Conservation (phyloP, 2,888 invertebrate genomes). For the Megastigmus dorsalis region DNA sequence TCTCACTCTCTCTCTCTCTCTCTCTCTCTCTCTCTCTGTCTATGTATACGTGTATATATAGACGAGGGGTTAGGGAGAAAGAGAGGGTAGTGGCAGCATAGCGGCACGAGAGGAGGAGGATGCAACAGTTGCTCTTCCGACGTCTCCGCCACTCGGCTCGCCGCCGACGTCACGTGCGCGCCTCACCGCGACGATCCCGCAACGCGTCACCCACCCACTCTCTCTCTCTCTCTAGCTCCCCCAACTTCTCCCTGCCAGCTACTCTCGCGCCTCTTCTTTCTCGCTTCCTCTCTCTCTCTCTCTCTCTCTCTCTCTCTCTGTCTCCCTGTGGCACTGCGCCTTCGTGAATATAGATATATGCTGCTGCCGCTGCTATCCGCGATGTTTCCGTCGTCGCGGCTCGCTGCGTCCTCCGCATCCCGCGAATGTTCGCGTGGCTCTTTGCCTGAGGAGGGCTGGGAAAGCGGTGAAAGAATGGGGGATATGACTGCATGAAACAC, state of each 20-base stretch:
- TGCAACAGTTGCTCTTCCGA: slow-evolving; percentile 59
- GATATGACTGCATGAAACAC: no score
- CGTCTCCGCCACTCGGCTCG: slow-evolving; percentile 50
- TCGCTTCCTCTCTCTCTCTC: neutral
- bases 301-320: neutral
- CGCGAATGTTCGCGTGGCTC: no score
- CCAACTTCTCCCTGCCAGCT: no score
- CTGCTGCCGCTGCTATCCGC: no score
- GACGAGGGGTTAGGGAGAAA: neutral
- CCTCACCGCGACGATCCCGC: slow-evolving; percentile 3
- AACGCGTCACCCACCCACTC: neutral
- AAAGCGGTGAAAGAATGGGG: no score
- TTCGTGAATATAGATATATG: no score
- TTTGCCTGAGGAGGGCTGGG: no score
- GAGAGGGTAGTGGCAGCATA: no score
- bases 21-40: slow-evolving; percentile 17
- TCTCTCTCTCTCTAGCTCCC: neutral
- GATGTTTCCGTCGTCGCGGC: no score
- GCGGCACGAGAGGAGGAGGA: slow-evolving; percentile 52
- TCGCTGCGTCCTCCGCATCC: no score
- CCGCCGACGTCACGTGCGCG: slow-evolving; percentile 42
- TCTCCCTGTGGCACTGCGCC: no score
- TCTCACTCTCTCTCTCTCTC: slow-evolving; percentile 29
- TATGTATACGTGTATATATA: slow-evolving; percentile 14
- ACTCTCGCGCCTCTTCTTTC: no score